Evolutionary conservation across 1,140 invertebrate genomes (phyloP).

Genomic region (Caenorhabditis inopinata): DNA sequence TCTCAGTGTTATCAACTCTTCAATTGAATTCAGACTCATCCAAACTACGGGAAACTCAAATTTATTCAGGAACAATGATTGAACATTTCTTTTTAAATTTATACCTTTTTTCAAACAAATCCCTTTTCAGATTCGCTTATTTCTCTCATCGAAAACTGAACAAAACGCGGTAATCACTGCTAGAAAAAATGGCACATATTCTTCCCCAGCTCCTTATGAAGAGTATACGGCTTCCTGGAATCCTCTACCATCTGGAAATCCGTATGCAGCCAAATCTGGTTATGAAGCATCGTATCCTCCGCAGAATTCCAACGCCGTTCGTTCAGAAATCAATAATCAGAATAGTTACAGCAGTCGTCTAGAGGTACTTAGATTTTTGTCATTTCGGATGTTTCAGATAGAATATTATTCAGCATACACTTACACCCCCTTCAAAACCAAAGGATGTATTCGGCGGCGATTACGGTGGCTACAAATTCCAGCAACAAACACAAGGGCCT

Average conservation of each 20-base stretch:
- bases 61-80: no score
- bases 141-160: conserved; percentile 26
- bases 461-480: neutral
- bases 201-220: neutral
- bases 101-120: no score
- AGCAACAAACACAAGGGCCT: neutral
- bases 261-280: neutral
- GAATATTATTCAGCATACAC: neutral
- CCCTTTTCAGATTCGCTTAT: conserved; percentile 22
- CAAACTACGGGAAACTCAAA: no score
- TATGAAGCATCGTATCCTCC: conserved; percentile 8
- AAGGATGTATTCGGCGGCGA: neutral
- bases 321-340: neutral
- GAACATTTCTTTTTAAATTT: no score
- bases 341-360: neutral
- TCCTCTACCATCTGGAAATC: neutral
- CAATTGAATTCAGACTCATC: no score
- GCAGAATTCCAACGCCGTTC: neutral
- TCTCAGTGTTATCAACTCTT: no score
- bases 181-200: neutral
- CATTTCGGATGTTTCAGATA: no score
- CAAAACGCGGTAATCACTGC: neutral
- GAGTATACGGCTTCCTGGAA: conserved; percentile 1
- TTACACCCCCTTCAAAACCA: neutral
- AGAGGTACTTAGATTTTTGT: neutral